These are phyloP conservation scores for Carposina sasakii DNA, from an alignment of 1,140 invertebrate species.

Conservation along the genomic window DNA sequence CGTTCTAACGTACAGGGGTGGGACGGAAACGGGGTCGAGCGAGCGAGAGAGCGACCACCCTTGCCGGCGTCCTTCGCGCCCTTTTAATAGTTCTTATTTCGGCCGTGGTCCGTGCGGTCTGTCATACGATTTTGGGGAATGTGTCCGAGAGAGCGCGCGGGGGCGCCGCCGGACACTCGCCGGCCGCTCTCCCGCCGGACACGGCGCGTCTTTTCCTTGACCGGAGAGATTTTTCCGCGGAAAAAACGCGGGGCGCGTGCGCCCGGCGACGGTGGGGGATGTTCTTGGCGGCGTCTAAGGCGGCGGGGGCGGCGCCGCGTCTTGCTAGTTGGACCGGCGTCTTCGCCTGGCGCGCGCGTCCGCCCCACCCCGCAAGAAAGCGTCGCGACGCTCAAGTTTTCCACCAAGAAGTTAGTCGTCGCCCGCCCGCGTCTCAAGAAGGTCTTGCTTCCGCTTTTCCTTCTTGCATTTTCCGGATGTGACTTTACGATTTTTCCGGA, in stretches of 20 bases:
- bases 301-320: constrained; percentile 65
- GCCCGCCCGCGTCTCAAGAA: constrained; percentile 67
- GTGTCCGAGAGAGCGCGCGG: constrained; percentile 22
- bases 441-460: constrained; percentile 63
- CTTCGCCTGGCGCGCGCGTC: constrained; percentile 67
- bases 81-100: constrained; percentile 65
- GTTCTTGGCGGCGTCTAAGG: constrained; percentile 68
- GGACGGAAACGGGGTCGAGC: constrained; percentile 40
- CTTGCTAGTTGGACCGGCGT: constrained; percentile 69
- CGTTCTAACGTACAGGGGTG: constrained; percentile 52
- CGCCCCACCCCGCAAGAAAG: constrained; percentile 67
- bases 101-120: constrained; percentile 51
- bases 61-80: constrained; percentile 47
- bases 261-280: constrained; percentile 62
- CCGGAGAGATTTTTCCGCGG: constrained; percentile 68
- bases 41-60: constrained; percentile 56
- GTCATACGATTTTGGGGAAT: constrained; percentile 34
- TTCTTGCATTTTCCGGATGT: constrained; percentile 32
- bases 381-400: constrained; percentile 67
- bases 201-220: constrained; percentile 64
- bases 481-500: constrained; percentile 16
- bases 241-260: constrained; percentile 68
- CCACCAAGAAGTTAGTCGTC: constrained; percentile 72
- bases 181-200: constrained; percentile 29
- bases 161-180: constrained; percentile 23